These are phyloP conservation scores for Excalfactoria chinensis DNA, from an alignment of 2,113 vertebrate species.

Conservation along the genomic window DNA sequence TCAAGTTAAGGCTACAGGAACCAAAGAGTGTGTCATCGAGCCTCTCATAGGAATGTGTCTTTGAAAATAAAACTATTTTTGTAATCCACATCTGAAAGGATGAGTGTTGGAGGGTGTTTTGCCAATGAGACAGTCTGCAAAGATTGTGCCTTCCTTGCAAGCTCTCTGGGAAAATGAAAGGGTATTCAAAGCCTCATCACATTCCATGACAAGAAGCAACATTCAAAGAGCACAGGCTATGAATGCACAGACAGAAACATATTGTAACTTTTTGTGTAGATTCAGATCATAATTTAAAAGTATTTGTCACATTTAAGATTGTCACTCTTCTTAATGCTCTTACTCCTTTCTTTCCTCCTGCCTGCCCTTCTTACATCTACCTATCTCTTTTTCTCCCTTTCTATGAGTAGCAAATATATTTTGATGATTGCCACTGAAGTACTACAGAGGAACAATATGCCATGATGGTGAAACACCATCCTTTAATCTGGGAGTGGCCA, in stretches of 20 bases:
- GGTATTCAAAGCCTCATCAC: rapidly evolving
- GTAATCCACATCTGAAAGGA: neutral
- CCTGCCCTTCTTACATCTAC: neutral
- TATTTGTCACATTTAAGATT: neutral
- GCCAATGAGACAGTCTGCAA: neutral
- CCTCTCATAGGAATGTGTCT: rapidly evolving
- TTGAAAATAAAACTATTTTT: neutral
- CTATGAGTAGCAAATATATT: neutral
- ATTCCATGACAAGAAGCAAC: neutral
- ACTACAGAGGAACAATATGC: neutral
- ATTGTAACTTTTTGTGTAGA: neutral
- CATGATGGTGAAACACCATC: neutral
- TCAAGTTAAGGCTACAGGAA: neutral
- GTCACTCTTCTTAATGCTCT: neutral
- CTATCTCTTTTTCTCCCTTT: neutral
- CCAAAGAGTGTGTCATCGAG: neutral
- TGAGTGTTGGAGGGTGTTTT: neutral
- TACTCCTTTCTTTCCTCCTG: neutral
- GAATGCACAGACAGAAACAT: neutral
- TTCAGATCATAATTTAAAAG: neutral
- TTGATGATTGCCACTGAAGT: neutral
- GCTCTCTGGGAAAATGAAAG: neutral
- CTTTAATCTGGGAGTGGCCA: neutral
- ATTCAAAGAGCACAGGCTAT: neutral
- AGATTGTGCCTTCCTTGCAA: neutral